phyloP scores from a whole-genome alignment of 2,113 vertebrate genomes.

The Cavia porcellus region DNA sequence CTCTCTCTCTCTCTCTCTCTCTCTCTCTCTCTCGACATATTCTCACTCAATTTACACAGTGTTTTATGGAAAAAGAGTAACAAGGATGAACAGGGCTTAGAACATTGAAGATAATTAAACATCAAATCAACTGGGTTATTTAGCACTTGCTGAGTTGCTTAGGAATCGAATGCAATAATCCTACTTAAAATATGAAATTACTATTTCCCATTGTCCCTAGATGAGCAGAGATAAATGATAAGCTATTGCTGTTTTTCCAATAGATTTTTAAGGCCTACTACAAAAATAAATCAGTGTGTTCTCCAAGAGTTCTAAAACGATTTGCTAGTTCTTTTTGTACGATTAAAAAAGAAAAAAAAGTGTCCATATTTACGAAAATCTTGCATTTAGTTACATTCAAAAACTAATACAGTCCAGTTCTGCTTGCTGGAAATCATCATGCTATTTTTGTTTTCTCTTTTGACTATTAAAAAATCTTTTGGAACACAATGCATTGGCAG shows the following conservation, averaged over 20 bases:
- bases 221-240: constrained; percentile 52
- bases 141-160: constrained; percentile 53
- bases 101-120: not conserved
- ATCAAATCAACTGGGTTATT: not conserved
- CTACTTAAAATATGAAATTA: constrained; percentile 43
- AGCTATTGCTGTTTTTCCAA: constrained; percentile 9
- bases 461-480: constrained; percentile 53
- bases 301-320: constrained; percentile 58
- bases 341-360: constrained; percentile 15
- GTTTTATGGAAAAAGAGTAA: not conserved
- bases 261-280: constrained; percentile 72
- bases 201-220: not conserved
- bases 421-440: not conserved
- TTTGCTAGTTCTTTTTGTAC: constrained; percentile 16
- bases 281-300: constrained; percentile 81
- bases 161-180: constrained; percentile 68
- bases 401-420: not conserved
- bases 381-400: not conserved
- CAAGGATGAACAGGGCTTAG: not conserved
- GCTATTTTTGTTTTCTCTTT: constrained; percentile 44
- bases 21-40: no score
- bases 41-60: not conserved
- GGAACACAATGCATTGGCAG: constrained; percentile 83
- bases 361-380: not conserved
- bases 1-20: no score